These are phyloP conservation scores for Agrilus biguttatus DNA, from an alignment of 2,888 invertebrate genomes.

Conservation along the genomic window DNA sequence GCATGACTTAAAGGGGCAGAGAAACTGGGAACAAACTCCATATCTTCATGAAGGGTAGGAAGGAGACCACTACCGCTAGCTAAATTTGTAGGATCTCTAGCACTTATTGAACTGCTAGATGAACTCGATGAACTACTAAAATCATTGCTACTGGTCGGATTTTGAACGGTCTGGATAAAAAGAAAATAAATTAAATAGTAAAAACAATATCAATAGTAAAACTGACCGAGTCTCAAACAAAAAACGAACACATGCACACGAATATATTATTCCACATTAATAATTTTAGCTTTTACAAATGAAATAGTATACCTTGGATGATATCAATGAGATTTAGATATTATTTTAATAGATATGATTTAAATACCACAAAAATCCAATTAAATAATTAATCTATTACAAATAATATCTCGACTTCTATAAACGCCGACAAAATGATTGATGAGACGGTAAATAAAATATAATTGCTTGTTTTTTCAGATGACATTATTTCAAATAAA, in stretches of 20 bases:
- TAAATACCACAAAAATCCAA: no score
- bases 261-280: no score
- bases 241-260: no score
- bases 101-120: slow-evolving; percentile 25
- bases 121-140: slow-evolving; percentile 26
- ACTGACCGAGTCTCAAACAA: background rate
- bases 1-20: slow-evolving; percentile 20
- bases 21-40: slow-evolving; percentile 43
- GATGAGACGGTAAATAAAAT: slow-evolving; percentile 18
- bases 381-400: background rate
- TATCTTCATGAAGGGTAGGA: slow-evolving; percentile 78
- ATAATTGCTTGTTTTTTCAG: slow-evolving; percentile 14
- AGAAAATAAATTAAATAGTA: background rate
- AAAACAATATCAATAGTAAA: background rate
- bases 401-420: background rate
- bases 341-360: no score
- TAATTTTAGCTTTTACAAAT: no score
- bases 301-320: no score
- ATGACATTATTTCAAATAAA: no score
- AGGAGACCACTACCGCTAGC: slow-evolving; percentile 34
- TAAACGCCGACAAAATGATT: background rate
- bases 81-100: slow-evolving; percentile 24
- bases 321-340: no score
- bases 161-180: slow-evolving; percentile 23
- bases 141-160: slow-evolving; percentile 19